Evolutionary conservation across 2,113 vertebrate genomes (phyloP), one percentile per base, ranked within the genome.

Genomic region (Sapayoa aenigma): DNA sequence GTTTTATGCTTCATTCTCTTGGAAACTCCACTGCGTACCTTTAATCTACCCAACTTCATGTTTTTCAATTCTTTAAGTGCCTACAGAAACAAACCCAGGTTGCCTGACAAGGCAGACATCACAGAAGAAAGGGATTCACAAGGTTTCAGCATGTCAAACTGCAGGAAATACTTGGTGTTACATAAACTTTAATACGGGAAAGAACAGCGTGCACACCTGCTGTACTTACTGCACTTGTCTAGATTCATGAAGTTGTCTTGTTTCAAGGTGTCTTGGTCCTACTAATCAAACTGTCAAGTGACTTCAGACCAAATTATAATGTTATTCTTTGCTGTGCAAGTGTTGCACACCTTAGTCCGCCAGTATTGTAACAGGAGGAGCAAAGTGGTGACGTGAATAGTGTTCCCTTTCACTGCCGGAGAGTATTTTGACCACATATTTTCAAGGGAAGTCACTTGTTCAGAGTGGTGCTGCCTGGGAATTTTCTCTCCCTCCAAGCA

Each of bases 161-260:
- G n/a, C 44, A 77, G 44, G 15, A 76, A 42, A 18, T 65, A 24
- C 25, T 68, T 84, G 31, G 42, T 77, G 12, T 69, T 18, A n/a
- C 77, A 72, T 66, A 10, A 49, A 69, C 33, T 50, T 72, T 17
- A 28, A 55, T 62, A 69, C 5, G n/a, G 27, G n/a, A 44, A 21
- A 7, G 13, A 78, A 47, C 10, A 77, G 23, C 39, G 25, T 59
- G 30, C 28, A 41, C 6, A 6, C 8, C 44, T 68, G 22, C 30
- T 89, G 0, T n/a, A 7, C 17, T 66, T 67, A 7, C 0, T 58
- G 14, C 6, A 5, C 10, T 55, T 62, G 18, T 31, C 17, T 37
- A 24, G 62, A 18, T 66, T 62, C 10, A 21, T 44, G 2, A n/a
- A 37, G 37, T 18, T 59, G 28, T 23, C 44, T 55, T 55, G 3